These are phyloP conservation scores for Callospermophilus lateralis DNA, from an alignment of 2,113 vertebrate species.

Conservation along the genomic window DNA sequence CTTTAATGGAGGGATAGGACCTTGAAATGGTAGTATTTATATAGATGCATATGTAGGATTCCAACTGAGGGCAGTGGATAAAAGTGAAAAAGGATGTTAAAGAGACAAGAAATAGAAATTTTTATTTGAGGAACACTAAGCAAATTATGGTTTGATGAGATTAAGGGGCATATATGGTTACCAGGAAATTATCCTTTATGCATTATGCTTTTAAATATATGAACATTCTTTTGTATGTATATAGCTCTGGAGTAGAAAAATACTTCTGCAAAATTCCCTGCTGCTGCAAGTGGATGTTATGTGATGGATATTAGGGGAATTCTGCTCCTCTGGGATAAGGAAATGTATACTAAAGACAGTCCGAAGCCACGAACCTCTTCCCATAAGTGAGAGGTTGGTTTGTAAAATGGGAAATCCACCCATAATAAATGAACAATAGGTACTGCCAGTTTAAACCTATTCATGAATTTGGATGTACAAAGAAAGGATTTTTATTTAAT, in stretches of 20 bases:
- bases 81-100: neutral
- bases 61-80: neutral
- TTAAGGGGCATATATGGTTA: neutral
- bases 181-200: neutral
- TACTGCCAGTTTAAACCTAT: slow-evolving; percentile 29
- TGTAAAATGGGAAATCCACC: slow-evolving; percentile 52
- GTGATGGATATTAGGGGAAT: neutral
- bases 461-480: slow-evolving; percentile 22
- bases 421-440: slow-evolving; percentile 26
- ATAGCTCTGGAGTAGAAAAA: neutral
- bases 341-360: neutral
- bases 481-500: slow-evolving; percentile 24
- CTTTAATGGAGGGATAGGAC: neutral
- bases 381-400: slow-evolving; percentile 37
- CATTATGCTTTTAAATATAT: neutral
- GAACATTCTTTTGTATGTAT: neutral
- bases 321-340: neutral
- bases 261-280: neutral
- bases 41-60: slow-evolving; percentile 3
- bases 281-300: neutral
- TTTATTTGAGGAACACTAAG: slow-evolving; percentile 36
- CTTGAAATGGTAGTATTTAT: neutral
- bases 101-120: neutral
- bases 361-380: slow-evolving; percentile 54
- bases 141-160: slow-evolving; percentile 59